Conservation (phyloP, 2,113 vertebrate species). For the Protobothrops flavoviridis region DNA sequence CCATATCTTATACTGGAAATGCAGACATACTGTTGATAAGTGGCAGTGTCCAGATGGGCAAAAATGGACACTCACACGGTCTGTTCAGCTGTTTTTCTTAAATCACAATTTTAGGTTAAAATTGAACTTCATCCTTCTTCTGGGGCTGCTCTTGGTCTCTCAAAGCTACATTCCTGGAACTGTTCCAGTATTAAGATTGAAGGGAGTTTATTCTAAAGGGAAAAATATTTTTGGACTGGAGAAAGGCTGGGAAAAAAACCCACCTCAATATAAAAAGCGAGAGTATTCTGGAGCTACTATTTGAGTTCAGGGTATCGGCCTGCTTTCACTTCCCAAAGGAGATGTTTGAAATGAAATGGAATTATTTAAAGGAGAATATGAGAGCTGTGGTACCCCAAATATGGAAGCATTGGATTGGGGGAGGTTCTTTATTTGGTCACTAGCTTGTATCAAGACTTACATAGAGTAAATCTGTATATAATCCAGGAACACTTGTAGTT, state of each 20-base stretch:
- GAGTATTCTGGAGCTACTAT: not conserved
- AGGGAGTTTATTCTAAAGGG: slow-evolving; percentile 23
- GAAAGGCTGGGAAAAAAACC: slow-evolving; percentile 19
- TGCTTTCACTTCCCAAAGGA: not conserved
- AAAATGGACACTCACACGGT: slow-evolving; percentile 28
- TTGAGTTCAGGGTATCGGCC: not conserved
- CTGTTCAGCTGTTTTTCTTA: slow-evolving; percentile 59
- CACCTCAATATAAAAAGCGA: not conserved
- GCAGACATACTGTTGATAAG: slow-evolving; percentile 32
- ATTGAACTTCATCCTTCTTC: slow-evolving; percentile 53
- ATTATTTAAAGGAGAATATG: not conserved
- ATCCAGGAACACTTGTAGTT: not conserved
- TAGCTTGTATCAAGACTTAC: not conserved
- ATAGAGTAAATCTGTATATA: not conserved
- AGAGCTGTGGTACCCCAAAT: not conserved
- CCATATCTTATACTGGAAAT: not conserved
- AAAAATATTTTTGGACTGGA: slow-evolving; percentile 5
- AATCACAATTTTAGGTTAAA: slow-evolving; percentile 59
- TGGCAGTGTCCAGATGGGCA: slow-evolving; percentile 40
- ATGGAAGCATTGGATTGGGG: not conserved
- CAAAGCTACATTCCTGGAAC: slow-evolving; percentile 22
- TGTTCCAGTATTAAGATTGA: slow-evolving; percentile 25
- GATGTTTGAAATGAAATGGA: not conserved
- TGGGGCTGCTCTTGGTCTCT: slow-evolving; percentile 42
- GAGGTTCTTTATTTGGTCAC: not conserved